Evolutionary conservation across 2,797 vertebrate genomes (phyloP).

Genomic region (Onychomys arenicola): DNA sequence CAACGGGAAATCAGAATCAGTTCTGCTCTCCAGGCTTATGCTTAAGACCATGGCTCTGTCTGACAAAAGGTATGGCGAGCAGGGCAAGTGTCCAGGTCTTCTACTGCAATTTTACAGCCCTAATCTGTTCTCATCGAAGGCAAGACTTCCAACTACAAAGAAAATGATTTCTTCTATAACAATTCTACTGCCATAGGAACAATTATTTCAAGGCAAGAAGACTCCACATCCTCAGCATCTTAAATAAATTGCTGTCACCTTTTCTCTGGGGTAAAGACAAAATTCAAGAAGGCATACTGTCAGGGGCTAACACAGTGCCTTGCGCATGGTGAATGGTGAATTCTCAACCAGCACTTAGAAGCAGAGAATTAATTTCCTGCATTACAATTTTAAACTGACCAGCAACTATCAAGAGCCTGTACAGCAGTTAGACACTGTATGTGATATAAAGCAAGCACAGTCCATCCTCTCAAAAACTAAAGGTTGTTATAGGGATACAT

Average conservation of each 20-base stretch:
- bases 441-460: not conserved
- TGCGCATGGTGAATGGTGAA: not conserved
- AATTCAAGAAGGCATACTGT: not conserved
- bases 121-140: not conserved
- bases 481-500: not conserved
- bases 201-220: constrained; percentile 37
- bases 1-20: constrained; percentile 49
- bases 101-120: constrained; percentile 12
- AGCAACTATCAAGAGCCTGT: not conserved
- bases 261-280: constrained; percentile 22
- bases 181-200: constrained; percentile 26
- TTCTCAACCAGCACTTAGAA: not conserved
- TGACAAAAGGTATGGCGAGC: not conserved
- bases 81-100: not conserved
- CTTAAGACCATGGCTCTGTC: constrained; percentile 10
- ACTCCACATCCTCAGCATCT: not conserved
- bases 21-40: constrained; percentile 11
- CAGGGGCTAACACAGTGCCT: not conserved
- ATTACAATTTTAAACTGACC: constrained; percentile 20
- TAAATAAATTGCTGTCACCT: constrained; percentile 29
- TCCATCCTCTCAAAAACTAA: constrained; percentile 21
- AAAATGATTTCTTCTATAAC: constrained; percentile 28
- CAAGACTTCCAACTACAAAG: constrained; percentile 44
- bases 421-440: not conserved
- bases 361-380: not conserved